phyloP scores from a whole-genome alignment of 2,797 vertebrate genomes.

The Micrastur ruficollis region DNA sequence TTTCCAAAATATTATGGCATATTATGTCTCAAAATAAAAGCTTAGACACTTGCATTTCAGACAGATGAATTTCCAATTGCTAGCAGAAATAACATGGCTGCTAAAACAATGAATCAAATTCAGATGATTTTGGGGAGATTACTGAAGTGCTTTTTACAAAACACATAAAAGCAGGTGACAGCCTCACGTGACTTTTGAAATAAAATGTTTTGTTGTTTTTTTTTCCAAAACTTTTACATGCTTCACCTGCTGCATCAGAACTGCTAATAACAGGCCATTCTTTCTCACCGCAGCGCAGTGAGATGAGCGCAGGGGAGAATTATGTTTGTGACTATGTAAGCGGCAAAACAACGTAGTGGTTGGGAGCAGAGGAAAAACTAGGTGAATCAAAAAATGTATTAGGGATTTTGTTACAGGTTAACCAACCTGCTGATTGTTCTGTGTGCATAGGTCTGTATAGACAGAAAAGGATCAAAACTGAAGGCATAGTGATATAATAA shows the following conservation, averaged over 20 bases:
- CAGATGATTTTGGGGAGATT: slow-evolving; percentile 6
- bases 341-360: not conserved
- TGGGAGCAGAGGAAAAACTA: not conserved
- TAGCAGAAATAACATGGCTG: slow-evolving; percentile 36
- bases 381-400: not conserved
- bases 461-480: not conserved
- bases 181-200: not conserved
- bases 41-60: slow-evolving; percentile 57
- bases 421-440: not conserved
- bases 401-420: not conserved
- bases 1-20: slow-evolving; percentile 57
- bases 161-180: not conserved
- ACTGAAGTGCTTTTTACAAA: slow-evolving; percentile 32
- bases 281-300: not conserved
- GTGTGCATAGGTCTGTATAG: not conserved
- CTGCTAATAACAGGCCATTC: not conserved
- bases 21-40: slow-evolving; percentile 64
- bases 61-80: slow-evolving; percentile 41
- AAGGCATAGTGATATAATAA: not conserved
- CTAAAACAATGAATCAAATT: slow-evolving; percentile 30
- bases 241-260: not conserved
- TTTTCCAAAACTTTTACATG: not conserved
- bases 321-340: not conserved
- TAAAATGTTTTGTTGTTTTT: too few relatives aligned
- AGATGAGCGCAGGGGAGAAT: not conserved